Evolutionary conservation across 2,113 vertebrate species (phyloP).

Genomic region (Ptilorrhoa leucosticta): DNA sequence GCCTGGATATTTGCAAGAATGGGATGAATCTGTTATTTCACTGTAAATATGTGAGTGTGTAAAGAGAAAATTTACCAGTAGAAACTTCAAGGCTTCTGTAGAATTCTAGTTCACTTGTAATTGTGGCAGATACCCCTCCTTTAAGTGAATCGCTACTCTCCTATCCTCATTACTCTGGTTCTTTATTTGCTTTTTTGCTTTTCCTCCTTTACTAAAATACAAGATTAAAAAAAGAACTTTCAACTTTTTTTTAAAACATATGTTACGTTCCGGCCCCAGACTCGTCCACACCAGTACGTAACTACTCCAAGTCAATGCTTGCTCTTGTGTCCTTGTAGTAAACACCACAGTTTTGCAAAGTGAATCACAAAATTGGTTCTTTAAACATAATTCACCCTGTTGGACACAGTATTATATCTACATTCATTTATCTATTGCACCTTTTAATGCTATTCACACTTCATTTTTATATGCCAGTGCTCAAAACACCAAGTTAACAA

Average conservation of each 20-base stretch:
- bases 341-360: constrained; percentile 44
- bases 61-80: neutral
- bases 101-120: neutral
- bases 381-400: neutral
- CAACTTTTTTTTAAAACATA: neutral
- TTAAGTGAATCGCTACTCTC: neutral
- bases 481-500: constrained; percentile 42
- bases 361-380: constrained; percentile 15
- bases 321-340: constrained; percentile 24
- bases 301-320: neutral
- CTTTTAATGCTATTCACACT: constrained; percentile 51
- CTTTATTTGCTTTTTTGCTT: neutral
- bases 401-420: constrained; percentile 39
- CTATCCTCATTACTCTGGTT: neutral
- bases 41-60: neutral
- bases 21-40: neutral
- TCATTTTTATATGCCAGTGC: constrained; percentile 56
- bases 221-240: neutral
- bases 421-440: constrained; percentile 65
- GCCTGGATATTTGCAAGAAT: neutral
- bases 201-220: constrained; percentile 9
- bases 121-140: neutral
- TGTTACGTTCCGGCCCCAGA: neutral
- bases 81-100: neutral
- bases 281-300: neutral